phyloP scores from a whole-genome alignment of 2,888 invertebrate species.

The Caenorhabditis sinica region DNA sequence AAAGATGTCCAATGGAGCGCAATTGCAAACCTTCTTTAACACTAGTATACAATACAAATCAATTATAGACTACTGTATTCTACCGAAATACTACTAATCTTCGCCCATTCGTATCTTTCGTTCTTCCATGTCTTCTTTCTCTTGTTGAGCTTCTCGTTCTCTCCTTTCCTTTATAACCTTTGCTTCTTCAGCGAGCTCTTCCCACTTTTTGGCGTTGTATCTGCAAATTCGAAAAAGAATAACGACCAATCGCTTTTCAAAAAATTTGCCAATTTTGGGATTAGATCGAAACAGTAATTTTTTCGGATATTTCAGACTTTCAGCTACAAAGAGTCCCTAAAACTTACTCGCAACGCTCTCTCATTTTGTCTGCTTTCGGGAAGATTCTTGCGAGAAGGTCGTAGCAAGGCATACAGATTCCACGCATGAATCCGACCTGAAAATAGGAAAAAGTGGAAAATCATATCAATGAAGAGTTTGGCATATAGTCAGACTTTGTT shows the following conservation, averaged over 20 bases:
- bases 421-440: constrained; percentile 89
- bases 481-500: too few relatives aligned
- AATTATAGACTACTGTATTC: too few relatives aligned
- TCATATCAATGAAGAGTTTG: too few relatives aligned
- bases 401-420: constrained; percentile 92
- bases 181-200: constrained; percentile 85
- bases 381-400: constrained; percentile 88
- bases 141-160: constrained; percentile 18
- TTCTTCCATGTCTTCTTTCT: not conserved
- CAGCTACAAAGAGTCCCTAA: too few relatives aligned
- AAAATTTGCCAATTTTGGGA: not conserved
- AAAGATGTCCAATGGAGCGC: too few relatives aligned
- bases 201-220: constrained; percentile 87
- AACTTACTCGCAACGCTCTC: constrained; percentile 84
- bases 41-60: too few relatives aligned
- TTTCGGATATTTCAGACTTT: too few relatives aligned
- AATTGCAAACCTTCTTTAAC: too few relatives aligned
- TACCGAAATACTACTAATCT: too few relatives aligned
- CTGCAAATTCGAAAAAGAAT: constrained; percentile 75
- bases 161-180: constrained; percentile 39
- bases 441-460: too few relatives aligned
- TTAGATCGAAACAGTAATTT: not conserved
- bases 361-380: constrained; percentile 88
- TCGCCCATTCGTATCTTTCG: too few relatives aligned
- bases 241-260: not conserved